A percentile compares a stretch with the other conserved stretches of the same genome.
Conservation (phyloP, 2,113 vertebrate genomes). For the Suncus etruscus region DNA sequence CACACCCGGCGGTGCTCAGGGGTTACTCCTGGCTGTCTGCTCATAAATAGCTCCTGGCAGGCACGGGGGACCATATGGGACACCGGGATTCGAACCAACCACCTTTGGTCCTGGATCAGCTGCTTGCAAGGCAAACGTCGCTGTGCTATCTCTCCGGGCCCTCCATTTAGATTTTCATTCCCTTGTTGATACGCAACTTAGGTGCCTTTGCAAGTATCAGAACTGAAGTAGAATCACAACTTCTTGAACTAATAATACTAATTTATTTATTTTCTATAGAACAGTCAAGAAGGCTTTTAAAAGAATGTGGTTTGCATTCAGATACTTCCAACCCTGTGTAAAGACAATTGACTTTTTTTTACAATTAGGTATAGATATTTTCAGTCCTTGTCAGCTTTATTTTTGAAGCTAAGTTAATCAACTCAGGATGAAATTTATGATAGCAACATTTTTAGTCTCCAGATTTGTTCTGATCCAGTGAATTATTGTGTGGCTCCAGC, state of each 20-base stretch:
- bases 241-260: constrained; percentile 9
- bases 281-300: constrained; percentile 1
- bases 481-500: constrained; percentile 50
- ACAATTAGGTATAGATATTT: not conserved
- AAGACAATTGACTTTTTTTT: constrained; percentile 35
- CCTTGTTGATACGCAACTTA: not conserved
- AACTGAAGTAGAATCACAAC: constrained; percentile 16
- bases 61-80: no score
- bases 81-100: no score
- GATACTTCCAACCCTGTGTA: constrained; percentile 32
- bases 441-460: not conserved
- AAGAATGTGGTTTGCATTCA: constrained; percentile 30
- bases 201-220: not conserved
- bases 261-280: not conserved
- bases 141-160: no score
- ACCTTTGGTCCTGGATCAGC: no score
- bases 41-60: no score
- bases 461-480: not conserved
- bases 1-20: no score
- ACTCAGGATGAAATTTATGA: not conserved
- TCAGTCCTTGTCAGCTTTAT: not conserved
- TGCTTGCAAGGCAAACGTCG: not conserved
- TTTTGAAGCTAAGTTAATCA: not conserved
- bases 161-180: constrained; percentile 24
- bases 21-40: no score